Percentiles rank a stretch among this genome's conserved stretches.
phyloP scores from a whole-genome alignment of 2,888 invertebrate genomes.

The Lasioglossum pauxillum region DNA sequence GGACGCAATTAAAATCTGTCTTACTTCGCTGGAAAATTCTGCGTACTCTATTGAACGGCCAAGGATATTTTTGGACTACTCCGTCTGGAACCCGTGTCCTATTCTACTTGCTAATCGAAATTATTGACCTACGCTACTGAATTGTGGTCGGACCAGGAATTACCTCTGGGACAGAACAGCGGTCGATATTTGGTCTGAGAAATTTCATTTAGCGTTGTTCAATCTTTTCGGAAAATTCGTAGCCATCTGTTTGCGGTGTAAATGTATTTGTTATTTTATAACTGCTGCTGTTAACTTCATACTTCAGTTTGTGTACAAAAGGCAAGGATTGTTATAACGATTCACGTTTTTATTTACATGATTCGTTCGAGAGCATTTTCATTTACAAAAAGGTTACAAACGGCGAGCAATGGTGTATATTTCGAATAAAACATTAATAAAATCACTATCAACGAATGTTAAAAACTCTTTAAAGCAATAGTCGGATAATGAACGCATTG shows the following conservation, averaged over 20 bases:
- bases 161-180: background rate
- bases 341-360: background rate
- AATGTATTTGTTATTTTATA: background rate
- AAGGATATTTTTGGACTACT: background rate
- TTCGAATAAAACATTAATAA: background rate
- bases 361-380: background rate
- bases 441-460: background rate
- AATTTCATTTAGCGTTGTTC: background rate
- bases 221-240: background rate
- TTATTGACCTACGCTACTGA: background rate
- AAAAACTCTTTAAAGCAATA: background rate
- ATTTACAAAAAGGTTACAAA: background rate
- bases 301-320: background rate
- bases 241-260: background rate
- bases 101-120: background rate
- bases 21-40: background rate
- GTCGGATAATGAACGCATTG: background rate
- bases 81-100: background rate
- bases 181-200: background rate
- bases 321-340: background rate
- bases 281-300: background rate
- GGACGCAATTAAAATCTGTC: background rate
- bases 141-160: background rate
- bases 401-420: background rate
- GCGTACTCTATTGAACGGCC: accelerated